Conservation (phyloP, 1,140 invertebrate species). For the Dendroctonus valens region DNA sequence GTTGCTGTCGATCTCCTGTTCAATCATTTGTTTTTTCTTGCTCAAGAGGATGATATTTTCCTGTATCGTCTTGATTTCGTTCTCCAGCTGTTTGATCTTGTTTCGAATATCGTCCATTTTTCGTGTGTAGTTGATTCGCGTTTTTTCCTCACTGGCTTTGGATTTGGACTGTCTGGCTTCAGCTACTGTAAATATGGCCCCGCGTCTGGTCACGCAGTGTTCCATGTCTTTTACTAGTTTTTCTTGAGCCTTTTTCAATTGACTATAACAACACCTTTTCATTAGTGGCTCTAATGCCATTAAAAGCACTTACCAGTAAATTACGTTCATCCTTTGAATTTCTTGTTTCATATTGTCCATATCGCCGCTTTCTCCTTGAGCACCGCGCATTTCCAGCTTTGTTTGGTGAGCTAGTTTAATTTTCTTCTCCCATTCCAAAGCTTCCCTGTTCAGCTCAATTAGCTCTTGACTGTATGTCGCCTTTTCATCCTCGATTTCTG, state of each 20-base stretch:
- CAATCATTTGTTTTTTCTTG: constrained; percentile 32
- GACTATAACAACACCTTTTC: constrained; percentile 49
- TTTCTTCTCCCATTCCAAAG: constrained; percentile 77
- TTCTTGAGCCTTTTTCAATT: constrained; percentile 70
- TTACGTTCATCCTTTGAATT: constrained; percentile 79
- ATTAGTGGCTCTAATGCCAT: neutral
- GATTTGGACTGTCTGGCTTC: constrained; percentile 57
- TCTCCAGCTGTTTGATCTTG: constrained; percentile 57
- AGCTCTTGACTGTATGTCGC: constrained; percentile 61
- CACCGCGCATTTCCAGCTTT: constrained; percentile 63
- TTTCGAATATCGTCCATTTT: constrained; percentile 59
- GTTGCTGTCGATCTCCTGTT: constrained; percentile 30
- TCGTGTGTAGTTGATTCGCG: constrained; percentile 46
- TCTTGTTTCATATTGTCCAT: constrained; percentile 72
- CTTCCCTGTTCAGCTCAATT: constrained; percentile 63
- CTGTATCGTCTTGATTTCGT: constrained; percentile 46
- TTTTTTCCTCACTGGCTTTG: constrained; percentile 39
- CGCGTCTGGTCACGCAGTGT: constrained; percentile 68
- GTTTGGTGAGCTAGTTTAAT: constrained; percentile 68
- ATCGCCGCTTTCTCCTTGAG: constrained; percentile 65
- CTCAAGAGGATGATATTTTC: constrained; percentile 44
- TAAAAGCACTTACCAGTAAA: constrained; percentile 20
- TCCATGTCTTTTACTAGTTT: constrained; percentile 75
- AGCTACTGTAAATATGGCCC: constrained; percentile 62
- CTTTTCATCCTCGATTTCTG: constrained; percentile 65